These are phyloP conservation scores for Scolopax mira DNA, from an alignment of 2,113 vertebrate species.

Conservation along the genomic window DNA sequence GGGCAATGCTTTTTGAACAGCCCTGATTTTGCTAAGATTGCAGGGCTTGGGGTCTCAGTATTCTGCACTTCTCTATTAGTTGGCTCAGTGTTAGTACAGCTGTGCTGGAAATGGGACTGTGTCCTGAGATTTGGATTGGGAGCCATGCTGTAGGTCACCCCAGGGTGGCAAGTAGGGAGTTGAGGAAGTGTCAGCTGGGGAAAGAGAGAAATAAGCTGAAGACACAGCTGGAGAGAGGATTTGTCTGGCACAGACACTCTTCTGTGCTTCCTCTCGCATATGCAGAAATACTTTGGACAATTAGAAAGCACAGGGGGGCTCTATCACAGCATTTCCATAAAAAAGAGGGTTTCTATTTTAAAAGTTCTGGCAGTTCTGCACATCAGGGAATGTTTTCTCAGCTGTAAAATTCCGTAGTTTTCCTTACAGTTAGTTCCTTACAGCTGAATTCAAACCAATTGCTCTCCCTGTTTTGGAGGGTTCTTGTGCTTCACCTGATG, in stretches of 20 bases:
- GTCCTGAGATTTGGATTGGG: background rate
- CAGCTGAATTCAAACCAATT: background rate
- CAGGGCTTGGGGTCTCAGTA: background rate
- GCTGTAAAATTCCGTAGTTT: background rate
- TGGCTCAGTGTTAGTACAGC: background rate
- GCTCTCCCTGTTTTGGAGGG: background rate
- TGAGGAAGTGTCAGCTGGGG: background rate
- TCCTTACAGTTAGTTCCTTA: background rate
- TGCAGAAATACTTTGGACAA: background rate
- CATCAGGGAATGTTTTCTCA: background rate
- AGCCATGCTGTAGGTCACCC: background rate
- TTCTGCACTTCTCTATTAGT: background rate
- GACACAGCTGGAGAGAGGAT: background rate
- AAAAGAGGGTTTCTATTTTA: background rate
- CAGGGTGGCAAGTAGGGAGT: background rate
- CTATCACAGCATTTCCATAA: background rate
- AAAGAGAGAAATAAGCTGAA: background rate
- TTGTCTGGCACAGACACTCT: background rate
- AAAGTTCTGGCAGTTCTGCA: background rate
- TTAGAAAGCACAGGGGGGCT: background rate
- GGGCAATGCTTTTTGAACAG: rapidly evolving
- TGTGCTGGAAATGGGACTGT: background rate
- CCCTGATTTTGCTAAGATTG: background rate
- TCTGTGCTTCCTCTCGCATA: background rate
- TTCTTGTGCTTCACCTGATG: background rate